Evolutionary conservation across 1,140 invertebrate species (phyloP).

Genomic region (Agrilus planipennis): DNA sequence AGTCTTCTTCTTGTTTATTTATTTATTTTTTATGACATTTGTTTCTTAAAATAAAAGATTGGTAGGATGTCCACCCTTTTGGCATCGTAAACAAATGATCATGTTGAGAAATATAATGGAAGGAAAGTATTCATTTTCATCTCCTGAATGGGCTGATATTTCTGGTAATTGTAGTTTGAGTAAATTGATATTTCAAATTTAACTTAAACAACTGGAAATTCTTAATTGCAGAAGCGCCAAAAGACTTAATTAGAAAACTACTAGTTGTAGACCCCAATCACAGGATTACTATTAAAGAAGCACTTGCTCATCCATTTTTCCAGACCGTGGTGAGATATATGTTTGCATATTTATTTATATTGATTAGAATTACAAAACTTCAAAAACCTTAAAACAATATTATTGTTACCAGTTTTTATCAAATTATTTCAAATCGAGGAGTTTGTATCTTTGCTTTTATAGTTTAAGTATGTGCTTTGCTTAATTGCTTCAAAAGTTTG

Average conservation of each 20-base stretch:
- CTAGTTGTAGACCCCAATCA: conserved; percentile 80
- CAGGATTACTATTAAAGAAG: conserved; percentile 73
- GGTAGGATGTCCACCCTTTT: conserved; percentile 98
- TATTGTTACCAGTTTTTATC: not conserved
- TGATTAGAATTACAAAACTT: not conserved
- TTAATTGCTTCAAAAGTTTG: not conserved
- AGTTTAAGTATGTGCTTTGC: no score
- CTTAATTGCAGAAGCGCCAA: conserved; percentile 62
- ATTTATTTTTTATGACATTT: conserved; percentile 9
- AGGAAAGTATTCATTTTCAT: conserved; percentile 87
- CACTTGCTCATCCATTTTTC: conserved; percentile 87
- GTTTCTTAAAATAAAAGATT: conserved; percentile 43
- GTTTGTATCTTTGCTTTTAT: no score
- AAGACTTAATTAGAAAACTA: conserved; percentile 81
- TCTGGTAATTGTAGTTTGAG: conserved; percentile 50
- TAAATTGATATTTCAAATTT: no score
- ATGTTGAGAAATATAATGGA: conserved; percentile 99
- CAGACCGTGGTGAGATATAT: conserved; percentile 75
- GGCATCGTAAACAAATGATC: conserved; percentile 97
- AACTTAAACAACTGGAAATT: no score
- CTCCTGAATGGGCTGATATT: conserved; percentile 95
- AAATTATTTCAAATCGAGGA: not conserved
- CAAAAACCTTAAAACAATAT: not conserved
- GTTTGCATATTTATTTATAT: not conserved
- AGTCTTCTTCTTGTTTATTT: conserved; percentile 1